Evolutionary conservation across 2,113 vertebrate species (phyloP).

Genomic region (Odobenus rosmarus): DNA sequence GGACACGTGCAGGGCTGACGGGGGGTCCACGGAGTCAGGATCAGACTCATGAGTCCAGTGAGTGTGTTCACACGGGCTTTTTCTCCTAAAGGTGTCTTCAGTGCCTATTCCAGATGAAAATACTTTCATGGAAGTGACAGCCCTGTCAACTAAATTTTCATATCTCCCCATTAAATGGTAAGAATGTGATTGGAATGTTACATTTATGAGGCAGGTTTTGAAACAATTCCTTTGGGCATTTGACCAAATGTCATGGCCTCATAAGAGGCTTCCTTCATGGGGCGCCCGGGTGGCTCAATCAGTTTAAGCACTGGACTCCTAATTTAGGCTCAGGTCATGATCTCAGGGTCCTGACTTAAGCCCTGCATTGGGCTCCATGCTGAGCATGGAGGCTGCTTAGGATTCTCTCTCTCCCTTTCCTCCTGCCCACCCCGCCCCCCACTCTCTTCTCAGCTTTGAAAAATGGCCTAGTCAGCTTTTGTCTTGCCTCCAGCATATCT

Average conservation of each 20-base stretch:
- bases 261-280: too few relatives aligned
- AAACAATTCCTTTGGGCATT: slow-evolving; percentile 40
- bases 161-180: slow-evolving; percentile 83
- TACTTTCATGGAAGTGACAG: slow-evolving; percentile 74
- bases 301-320: too few relatives aligned
- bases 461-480: not conserved
- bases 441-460: not conserved
- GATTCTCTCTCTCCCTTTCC: too few relatives aligned
- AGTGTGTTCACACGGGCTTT: not conserved
- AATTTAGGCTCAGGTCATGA: too few relatives aligned
- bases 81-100: slow-evolving; percentile 12
- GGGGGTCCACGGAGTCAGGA: not conserved
- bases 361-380: too few relatives aligned
- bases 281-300: too few relatives aligned
- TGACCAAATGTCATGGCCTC: too few relatives aligned
- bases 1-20: not conserved
- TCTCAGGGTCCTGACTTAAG: too few relatives aligned
- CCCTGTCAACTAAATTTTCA: slow-evolving; percentile 80
- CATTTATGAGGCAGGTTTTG: slow-evolving; percentile 82
- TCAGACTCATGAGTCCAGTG: not conserved
- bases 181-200: slow-evolving; percentile 83
- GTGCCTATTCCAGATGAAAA: slow-evolving; percentile 76
- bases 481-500: not conserved
- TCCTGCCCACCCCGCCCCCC: too few relatives aligned
- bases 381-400: too few relatives aligned